phyloP scores from a whole-genome alignment of 2,797 vertebrate genomes.

The Pseudomugil gertrudae region DNA sequence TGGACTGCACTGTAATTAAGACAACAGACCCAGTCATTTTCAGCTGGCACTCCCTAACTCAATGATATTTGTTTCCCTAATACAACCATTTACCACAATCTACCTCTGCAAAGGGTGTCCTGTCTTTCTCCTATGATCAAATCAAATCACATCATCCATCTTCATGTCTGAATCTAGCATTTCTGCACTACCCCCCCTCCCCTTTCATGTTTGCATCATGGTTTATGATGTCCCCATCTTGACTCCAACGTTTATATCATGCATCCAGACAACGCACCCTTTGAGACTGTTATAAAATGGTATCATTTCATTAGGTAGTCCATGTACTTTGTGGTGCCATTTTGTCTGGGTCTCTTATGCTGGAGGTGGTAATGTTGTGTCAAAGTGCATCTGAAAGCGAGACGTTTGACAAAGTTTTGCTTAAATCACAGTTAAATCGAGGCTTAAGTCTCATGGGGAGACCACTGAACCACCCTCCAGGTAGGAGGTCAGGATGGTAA shows the following conservation, averaged over 20 bases:
- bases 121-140: background rate
- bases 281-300: background rate
- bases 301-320: background rate
- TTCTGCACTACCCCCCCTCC: background rate
- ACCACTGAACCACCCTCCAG: background rate
- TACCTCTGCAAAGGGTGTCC: background rate
- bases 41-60: conserved; percentile 10
- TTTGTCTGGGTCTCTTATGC: background rate
- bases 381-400: background rate
- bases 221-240: too few relatives aligned
- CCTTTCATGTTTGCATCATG: background rate
- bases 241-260: too few relatives aligned
- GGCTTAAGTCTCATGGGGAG: background rate
- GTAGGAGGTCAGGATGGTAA: background rate
- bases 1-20: conserved; percentile 28
- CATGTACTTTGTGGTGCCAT: background rate
- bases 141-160: background rate
- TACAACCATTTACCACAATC: background rate
- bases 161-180: background rate
- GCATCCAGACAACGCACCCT: too few relatives aligned
- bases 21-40: conserved; percentile 35
- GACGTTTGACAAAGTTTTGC: background rate
- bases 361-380: background rate
- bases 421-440: background rate
- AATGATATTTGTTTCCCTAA: conserved; percentile 13